These are phyloP conservation scores for Caenorhabditis sp. DNA, from an alignment of 2,888 invertebrate species.

Conservation along the genomic window DNA sequence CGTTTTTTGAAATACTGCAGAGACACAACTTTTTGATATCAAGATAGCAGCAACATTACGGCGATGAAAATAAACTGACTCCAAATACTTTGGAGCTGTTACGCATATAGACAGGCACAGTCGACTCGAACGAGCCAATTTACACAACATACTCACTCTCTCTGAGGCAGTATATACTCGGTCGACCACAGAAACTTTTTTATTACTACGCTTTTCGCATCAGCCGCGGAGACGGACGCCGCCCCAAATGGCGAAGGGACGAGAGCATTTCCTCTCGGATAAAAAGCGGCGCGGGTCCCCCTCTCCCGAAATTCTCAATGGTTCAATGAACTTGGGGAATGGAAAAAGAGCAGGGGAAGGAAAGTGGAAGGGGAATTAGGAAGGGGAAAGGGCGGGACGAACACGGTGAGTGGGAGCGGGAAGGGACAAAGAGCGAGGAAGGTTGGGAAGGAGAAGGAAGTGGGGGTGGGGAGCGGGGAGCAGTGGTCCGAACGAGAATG, in stretches of 20 bases:
- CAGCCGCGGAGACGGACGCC: not conserved
- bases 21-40: slow-evolving; percentile 1
- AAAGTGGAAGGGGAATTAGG: too few species aligned
- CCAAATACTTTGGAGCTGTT: not conserved
- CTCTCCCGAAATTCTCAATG: slow-evolving; percentile 36
- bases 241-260: not conserved
- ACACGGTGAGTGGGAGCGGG: slow-evolving; percentile 24
- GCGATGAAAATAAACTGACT: not conserved
- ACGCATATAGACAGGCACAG: too few species aligned
- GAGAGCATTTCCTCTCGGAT: too few species aligned
- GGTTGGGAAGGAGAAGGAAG: not conserved
- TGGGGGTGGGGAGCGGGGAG: not conserved
- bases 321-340: slow-evolving; percentile 52
- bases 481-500: not conserved
- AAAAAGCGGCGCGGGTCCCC: not conserved
- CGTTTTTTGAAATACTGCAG: too few species aligned
- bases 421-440: not conserved
- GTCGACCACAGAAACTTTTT: slow-evolving; percentile 28
- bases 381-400: slow-evolving; percentile 23
- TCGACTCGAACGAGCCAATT: slow-evolving; percentile 39
- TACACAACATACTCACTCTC: slow-evolving; percentile 11
- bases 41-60: not conserved
- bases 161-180: too few species aligned
- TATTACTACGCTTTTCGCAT: slow-evolving; percentile 32
- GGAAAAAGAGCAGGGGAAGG: slow-evolving; percentile 6